Conservation (phyloP, 2,888 invertebrate genomes). For the Serripes groenlandicus region DNA sequence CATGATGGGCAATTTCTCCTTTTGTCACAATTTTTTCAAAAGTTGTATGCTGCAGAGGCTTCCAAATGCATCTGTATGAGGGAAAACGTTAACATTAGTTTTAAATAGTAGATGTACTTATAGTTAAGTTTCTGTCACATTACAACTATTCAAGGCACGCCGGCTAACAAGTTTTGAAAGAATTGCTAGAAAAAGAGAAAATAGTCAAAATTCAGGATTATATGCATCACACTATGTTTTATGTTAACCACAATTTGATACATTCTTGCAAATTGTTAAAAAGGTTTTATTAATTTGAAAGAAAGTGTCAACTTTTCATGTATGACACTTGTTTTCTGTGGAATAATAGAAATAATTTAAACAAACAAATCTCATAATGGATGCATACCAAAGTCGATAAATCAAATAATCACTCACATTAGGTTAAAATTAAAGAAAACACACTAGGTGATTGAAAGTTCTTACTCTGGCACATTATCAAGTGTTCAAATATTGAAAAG, state of each 20-base stretch:
- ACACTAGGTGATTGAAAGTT: conserved; percentile 22
- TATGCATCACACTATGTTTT: no score
- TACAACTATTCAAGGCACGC: no score
- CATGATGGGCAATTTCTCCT: background rate
- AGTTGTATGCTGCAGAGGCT: background rate
- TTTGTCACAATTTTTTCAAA: background rate
- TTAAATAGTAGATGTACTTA: no score
- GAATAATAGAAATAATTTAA: conserved; percentile 42
- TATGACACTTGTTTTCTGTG: conserved; percentile 16
- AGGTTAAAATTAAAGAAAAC: conserved; percentile 60
- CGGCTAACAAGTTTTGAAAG: no score
- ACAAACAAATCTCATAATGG: conserved; percentile 41
- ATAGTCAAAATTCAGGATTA: no score
- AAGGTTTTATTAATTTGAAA: background rate
- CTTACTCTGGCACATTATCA: conserved; percentile 26
- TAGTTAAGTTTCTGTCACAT: no score
- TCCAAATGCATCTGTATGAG: no score
- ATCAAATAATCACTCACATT: conserved; percentile 50
- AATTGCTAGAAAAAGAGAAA: no score
- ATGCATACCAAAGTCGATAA: conserved; percentile 38
- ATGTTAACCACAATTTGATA: no score
- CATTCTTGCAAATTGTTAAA: no score
- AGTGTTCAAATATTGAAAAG: conserved; percentile 52
- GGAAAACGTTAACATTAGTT: no score
- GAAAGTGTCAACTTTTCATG: conserved; percentile 19